Evolutionary conservation across 2,888 invertebrate genomes (phyloP).

Genomic region (Meta bourneti): DNA sequence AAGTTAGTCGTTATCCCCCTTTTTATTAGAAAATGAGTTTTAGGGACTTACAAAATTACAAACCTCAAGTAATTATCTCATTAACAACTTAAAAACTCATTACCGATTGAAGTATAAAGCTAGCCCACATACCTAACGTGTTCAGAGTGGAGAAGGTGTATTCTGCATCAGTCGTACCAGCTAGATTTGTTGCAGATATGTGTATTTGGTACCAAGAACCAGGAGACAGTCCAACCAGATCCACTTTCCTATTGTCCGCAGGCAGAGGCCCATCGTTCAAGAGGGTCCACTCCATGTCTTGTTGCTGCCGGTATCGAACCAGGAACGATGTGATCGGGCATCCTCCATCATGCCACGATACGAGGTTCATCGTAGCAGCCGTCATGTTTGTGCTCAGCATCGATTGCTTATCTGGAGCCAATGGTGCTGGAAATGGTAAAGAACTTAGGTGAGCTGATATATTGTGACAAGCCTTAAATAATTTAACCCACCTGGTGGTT

Average conservation of each 20-base stretch:
- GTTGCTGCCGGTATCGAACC: slow-evolving; percentile 78
- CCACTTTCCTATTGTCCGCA: slow-evolving; percentile 73
- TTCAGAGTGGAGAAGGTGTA: slow-evolving; percentile 80
- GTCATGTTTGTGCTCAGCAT: slow-evolving; percentile 80
- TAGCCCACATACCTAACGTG: slow-evolving; percentile 78
- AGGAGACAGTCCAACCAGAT: slow-evolving; percentile 79
- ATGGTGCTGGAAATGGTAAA: slow-evolving; percentile 79
- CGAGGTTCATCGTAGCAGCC: slow-evolving; percentile 80
- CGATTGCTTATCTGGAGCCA: slow-evolving; percentile 80
- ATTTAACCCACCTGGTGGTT: too few relatives aligned
- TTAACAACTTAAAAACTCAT: too few relatives aligned
- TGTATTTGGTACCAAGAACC: slow-evolving; percentile 81
- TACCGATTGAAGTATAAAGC: too few relatives aligned
- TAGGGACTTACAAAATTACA: not conserved
- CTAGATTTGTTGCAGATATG: slow-evolving; percentile 81
- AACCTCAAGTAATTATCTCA: too few relatives aligned
- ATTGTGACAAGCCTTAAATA: too few relatives aligned
- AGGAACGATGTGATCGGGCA: slow-evolving; percentile 80
- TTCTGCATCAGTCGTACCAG: slow-evolving; percentile 80
- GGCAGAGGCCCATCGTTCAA: slow-evolving; percentile 55
- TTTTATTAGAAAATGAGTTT: not conserved
- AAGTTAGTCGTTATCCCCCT: too few relatives aligned
- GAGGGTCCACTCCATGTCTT: slow-evolving; percentile 78
- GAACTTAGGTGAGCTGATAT: too few relatives aligned
- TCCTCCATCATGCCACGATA: slow-evolving; percentile 80